phyloP scores from a whole-genome alignment of 2,797 vertebrate species.

The Craterocephalus amniculus region DNA sequence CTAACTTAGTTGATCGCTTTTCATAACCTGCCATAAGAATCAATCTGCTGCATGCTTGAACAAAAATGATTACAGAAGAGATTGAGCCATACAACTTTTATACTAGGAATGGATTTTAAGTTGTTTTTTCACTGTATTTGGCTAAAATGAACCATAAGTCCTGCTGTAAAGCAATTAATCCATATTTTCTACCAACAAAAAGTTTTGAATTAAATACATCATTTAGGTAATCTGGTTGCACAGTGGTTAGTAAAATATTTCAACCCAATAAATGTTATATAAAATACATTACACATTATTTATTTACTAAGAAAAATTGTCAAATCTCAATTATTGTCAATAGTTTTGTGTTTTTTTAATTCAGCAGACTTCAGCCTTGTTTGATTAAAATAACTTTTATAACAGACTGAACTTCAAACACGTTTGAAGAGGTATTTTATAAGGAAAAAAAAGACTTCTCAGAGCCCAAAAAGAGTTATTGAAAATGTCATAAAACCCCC shows the following conservation, averaged over 20 bases:
- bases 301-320: neutral
- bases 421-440: slow-evolving; percentile 15
- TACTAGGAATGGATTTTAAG: slow-evolving; percentile 28
- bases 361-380: neutral
- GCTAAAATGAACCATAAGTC: neutral
- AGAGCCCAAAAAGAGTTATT: neutral
- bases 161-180: neutral
- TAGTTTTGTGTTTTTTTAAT: neutral
- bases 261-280: neutral
- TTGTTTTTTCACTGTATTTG: neutral
- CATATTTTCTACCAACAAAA: neutral
- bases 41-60: slow-evolving; percentile 23
- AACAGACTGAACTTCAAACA: slow-evolving; percentile 17
- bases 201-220: neutral
- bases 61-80: slow-evolving; percentile 24
- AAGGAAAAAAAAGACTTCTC: neutral
- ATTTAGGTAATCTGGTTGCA: neutral
- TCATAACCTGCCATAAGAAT: slow-evolving; percentile 26
- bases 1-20: slow-evolving; percentile 16
- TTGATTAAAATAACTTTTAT: slow-evolving; percentile 21
- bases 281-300: neutral
- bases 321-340: neutral
- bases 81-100: slow-evolving; percentile 10
- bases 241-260: neutral
- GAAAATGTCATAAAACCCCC: neutral